Conservation (phyloP, 1,140 invertebrate genomes). For the Saccostrea cuccullata region DNA sequence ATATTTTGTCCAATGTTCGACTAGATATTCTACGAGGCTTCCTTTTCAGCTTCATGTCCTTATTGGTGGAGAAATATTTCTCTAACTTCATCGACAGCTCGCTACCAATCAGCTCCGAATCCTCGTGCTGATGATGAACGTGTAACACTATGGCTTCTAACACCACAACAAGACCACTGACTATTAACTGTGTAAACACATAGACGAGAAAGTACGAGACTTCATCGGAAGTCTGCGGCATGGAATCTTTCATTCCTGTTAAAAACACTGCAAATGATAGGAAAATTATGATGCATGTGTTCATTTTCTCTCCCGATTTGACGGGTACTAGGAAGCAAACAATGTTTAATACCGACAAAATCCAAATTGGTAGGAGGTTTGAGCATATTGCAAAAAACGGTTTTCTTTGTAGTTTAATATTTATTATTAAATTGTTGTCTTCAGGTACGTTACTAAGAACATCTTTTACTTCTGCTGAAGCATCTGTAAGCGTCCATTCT, state of each 20-base stretch:
- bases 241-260: neutral
- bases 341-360: neutral
- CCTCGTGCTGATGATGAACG: neutral
- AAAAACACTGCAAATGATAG: neutral
- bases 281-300: neutral
- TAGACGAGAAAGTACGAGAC: constrained; percentile 6
- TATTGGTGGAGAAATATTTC: neutral
- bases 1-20: neutral
- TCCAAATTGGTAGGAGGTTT: neutral
- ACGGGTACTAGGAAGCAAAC: neutral
- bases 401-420: neutral
- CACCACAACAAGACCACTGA: neutral
- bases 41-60: neutral
- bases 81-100: neutral
- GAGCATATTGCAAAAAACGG: neutral
- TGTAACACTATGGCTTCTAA: neutral
- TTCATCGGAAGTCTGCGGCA: neutral
- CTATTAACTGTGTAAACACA: neutral
- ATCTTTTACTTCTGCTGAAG: neutral
- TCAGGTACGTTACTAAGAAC: neutral
- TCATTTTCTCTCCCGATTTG: neutral
- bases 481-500: neutral
- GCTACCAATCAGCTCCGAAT: neutral
- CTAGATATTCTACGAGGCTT: neutral
- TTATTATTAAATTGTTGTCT: neutral